Percentiles rank a stretch among this genome's conserved stretches.
phyloP scores from a whole-genome alignment of 2,113 vertebrate species.

The Xerus inauris region DNA sequence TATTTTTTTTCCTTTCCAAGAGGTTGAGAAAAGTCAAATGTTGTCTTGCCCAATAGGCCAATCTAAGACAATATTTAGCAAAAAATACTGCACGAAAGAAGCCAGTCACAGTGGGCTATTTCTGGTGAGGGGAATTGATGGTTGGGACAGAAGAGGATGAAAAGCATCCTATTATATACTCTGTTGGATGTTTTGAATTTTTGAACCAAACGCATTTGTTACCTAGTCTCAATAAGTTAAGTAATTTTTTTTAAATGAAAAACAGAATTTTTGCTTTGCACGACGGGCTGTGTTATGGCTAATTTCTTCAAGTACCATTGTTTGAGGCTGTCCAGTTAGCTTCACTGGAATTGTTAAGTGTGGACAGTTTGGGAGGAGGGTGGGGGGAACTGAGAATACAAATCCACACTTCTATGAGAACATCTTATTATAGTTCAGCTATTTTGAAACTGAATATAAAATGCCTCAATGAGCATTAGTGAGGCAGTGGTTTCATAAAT shows the following conservation, averaged over 20 bases:
- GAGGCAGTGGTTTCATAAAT: not conserved
- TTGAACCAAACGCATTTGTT: not conserved
- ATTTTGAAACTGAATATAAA: not conserved
- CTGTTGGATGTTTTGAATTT: not conserved
- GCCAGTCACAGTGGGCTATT: not conserved
- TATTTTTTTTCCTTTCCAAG: not conserved
- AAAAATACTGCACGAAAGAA: not conserved
- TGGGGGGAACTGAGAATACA: not conserved
- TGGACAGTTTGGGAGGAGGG: not conserved
- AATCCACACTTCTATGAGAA: slow-evolving; percentile 16
- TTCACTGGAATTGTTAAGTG: not conserved
- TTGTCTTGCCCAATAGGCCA: not conserved
- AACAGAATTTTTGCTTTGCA: not conserved
- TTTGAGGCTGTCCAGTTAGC: not conserved
- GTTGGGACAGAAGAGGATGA: no score
- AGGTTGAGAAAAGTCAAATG: not conserved
- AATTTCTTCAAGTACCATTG: not conserved
- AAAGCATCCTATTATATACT: not conserved
- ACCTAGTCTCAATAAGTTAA: not conserved
- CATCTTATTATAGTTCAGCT: not conserved
- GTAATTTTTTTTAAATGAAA: slow-evolving; percentile 41
- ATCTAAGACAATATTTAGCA: not conserved
- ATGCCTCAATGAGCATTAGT: not conserved
- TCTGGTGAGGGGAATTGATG: not conserved
- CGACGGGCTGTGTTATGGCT: not conserved